These are phyloP conservation scores for Sphaerophoria taeniata DNA, from an alignment of 2,888 invertebrate genomes.

Conservation along the genomic window DNA sequence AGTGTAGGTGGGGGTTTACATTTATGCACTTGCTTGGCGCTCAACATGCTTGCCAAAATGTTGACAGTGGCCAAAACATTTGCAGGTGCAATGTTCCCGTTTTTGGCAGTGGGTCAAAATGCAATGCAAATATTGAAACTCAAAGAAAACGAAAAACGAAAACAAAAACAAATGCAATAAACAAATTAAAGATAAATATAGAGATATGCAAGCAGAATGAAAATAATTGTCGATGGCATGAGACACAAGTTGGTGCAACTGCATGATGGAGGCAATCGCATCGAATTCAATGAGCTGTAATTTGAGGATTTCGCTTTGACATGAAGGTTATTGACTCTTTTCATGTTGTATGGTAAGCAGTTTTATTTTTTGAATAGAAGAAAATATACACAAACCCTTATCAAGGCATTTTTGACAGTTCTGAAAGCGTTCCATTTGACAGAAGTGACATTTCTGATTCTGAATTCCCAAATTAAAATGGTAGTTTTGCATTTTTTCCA, in stretches of 20 bases:
- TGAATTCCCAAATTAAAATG: no score
- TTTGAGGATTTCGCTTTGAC: conserved; percentile 32
- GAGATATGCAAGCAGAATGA: neutral
- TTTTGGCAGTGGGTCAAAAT: conserved; percentile 72
- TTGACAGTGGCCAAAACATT: conserved; percentile 73
- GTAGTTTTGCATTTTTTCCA: no score
- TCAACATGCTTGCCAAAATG: conserved; percentile 69
- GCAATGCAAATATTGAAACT: conserved; percentile 52
- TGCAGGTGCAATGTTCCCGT: conserved; percentile 74
- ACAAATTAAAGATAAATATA: conserved; percentile 44
- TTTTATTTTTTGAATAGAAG: no score
- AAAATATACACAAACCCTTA: no score
- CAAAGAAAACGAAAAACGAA: neutral
- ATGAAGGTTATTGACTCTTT: conserved; percentile 56
- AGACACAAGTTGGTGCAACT: conserved; percentile 57
- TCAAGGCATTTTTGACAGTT: no score
- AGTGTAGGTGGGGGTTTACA: conserved; percentile 67
- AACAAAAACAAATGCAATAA: conserved; percentile 12
- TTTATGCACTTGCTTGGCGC: conserved; percentile 73
- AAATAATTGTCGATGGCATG: conserved; percentile 17
- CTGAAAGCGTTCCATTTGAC: no score
- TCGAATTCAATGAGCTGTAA: conserved; percentile 48
- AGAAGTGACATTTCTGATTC: no score
- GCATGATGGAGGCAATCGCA: conserved; percentile 41
- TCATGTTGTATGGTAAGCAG: no score